Evolutionary conservation across 2,888 invertebrate species (phyloP), one percentile per base, ranked within the genome.

Genomic region (Craniophora ligustri): DNA sequence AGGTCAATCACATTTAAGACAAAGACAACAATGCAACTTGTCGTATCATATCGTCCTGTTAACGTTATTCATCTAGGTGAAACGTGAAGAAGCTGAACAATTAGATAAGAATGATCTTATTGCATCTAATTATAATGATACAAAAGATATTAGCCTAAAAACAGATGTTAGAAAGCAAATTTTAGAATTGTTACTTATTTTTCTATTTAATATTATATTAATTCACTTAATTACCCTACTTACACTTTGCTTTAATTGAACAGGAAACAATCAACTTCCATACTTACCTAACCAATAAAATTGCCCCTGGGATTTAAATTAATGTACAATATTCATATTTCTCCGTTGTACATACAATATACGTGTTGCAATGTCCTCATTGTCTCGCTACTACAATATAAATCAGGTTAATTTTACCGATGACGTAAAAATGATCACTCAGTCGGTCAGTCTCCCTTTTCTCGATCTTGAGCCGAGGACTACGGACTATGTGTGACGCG

Each of bases 371-470:
- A 60, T 59, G 64, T 69, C 56, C 58, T 69, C 51, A 72, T 55
- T 68, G 48, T 56, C 53, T 34, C 75, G 64, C 38, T 53, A 65
- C 71, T 76, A 75, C 78, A 72, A 63, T 73, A 78, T 85, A 80
- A 81, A 81, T 86, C 81, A 81, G 77, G 82, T 82, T 88, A 87
- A 87, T 84, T 88, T 82, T 75, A 85, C 82, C 81, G 89, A 85
- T 91, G 91, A 91, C 88, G 89, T 78, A 75, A 75, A 80, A 76
- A 72, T 72, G 54, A 71, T 75, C n/a, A n/a, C n/a, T n/a, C n/a
- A n/a, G n/a, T n/a, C n/a, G n/a, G n/a, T n/a, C 72, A 50, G 68
- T 60, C 68, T 71, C 69, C 69, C 71, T 76, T 80, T 80, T 75
- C 70, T 77, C 83, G 84, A 70, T 88, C 88, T 88, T 88, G 88